Base-by-base conservation (phyloP, 2,113 vertebrate species). In the Ardeotis arabs region DNA sequence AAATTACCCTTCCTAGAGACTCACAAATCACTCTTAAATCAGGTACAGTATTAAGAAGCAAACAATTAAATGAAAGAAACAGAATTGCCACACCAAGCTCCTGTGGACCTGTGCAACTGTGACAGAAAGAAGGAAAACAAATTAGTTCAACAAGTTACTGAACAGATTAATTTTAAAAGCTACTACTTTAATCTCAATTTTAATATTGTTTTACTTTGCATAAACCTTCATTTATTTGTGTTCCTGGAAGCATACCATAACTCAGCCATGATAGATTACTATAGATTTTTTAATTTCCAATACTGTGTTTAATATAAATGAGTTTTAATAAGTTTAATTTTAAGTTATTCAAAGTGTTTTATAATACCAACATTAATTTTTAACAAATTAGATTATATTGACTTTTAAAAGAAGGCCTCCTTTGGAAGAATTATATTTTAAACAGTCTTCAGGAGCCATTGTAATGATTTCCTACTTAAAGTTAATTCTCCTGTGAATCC, bases 271-370 rank as follows among this genome's bases (percentile, higher is more conserved):
- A 96, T 93, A 94, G 67, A 75, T 86, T 93, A 90, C 69, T 94
- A 96, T 84, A 89, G 93, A 97, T 96, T 97, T 97, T 93, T 27
- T 2, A 82, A 94, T 89, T 93, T 97, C 89, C 81, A 96, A 63
- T 41, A 87, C 14, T 37, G 63, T 49, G 81, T 94, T 91, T 93
- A 94, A 97, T 96, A 97, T 88, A 91, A 97, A 96, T 77, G 82
- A 69, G n/a, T 31, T 97, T 94, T 94, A 94, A 80, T 95, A 96
- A 89, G 70, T 86, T 97, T 95, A 89, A 97, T 95, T 97, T 95
- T 63, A 81, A 87, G 76, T 86, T 91, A 96, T 72, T 97, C 55
- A 70, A 84, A 92, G n/a, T 78, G 87, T 70, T 96, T 92, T 77
- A 64, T 89, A 95, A 94, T 52, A 85, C 13, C 24, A 90, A 68